These are phyloP conservation scores for Nothocercus julius DNA, from an alignment of 2,113 vertebrate genomes.

Conservation along the genomic window DNA sequence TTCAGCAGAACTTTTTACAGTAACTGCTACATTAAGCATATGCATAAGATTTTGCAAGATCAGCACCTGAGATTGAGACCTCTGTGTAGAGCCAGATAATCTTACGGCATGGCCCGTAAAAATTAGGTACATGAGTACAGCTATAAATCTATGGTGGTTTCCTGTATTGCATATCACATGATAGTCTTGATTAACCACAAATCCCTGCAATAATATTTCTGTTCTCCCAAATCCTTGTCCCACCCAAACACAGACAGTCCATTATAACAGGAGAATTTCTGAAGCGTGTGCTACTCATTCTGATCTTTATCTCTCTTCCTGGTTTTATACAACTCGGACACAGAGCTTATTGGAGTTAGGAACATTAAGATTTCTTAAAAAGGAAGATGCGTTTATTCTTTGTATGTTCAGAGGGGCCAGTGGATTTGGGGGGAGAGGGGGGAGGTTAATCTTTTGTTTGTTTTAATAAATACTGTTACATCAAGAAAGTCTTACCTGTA, in stretches of 20 bases:
- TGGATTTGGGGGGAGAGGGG: too few species aligned
- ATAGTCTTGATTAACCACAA: conserved; percentile 20
- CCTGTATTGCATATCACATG: not conserved
- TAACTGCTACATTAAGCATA: not conserved
- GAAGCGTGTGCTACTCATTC: not conserved
- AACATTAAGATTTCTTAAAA: not conserved
- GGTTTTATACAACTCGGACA: not conserved
- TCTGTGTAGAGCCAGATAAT: not conserved
- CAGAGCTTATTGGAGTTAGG: not conserved
- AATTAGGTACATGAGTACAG: not conserved
- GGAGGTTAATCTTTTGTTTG: too few species aligned
- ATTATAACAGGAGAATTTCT: not conserved
- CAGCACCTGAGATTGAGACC: not conserved
- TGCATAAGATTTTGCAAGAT: not conserved
- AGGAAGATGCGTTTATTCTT: not conserved
- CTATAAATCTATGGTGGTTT: not conserved
- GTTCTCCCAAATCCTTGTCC: not conserved
- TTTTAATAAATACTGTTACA: not conserved
- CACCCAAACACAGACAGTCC: not conserved
- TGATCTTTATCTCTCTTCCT: not conserved
- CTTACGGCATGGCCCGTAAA: not conserved
- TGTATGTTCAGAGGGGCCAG: not conserved
- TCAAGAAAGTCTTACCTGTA: not conserved
- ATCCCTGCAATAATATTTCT: conserved; percentile 9
- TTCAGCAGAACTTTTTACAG: not conserved